Evolutionary conservation across 2,113 vertebrate genomes (phyloP), one percentile per base, ranked within the genome.

Genomic region (Oophaga pumilio): DNA sequence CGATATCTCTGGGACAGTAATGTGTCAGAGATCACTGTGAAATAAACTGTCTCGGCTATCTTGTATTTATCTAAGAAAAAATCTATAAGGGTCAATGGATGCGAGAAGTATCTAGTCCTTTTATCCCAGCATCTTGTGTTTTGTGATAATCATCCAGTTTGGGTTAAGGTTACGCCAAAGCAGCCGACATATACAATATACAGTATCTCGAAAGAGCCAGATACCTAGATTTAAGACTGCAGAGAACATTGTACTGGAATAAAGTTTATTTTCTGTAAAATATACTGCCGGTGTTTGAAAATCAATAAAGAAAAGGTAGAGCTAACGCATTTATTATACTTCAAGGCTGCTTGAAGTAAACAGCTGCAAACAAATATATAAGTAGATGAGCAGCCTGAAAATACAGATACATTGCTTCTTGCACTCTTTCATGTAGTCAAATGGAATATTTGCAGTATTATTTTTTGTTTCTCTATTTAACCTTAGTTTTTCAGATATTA

Each of bases 201-300:
- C 60, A 82, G 80, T 82, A 82, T 82, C 80, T 82, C 62, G 62
- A 69, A 83, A 52, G 62, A 52, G 53, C 62, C 62, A 83, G 81
- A 69, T 53, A 69, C 81, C 69, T 26, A 83, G 81, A 83, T 83
- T 83, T 83, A 83, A 66, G 62, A 53, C 43, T 53, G 81, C 22
- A 11, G 62, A 83, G 64, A 66, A 69, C 49, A 83, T 52, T n/a
- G 81, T 53, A 68, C 62, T 13, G 22, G 62, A 50, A 83, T 74
- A 69, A 68, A 69, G 64, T 69, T 83, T 83, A 26, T 83, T 83
- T 83, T 68, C 22, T 83, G 81, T 83, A 83, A 83, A 82, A 83
- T 62, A 83, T 69, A 83, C 64, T 26, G 62, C 49, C 4, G 81
- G 62, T 69, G 64, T 83, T 83, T 83, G 81, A 83, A 50, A 83